Evolutionary conservation across 2,888 invertebrate genomes (phyloP).

Genomic region (Rhagonycha lutea): DNA sequence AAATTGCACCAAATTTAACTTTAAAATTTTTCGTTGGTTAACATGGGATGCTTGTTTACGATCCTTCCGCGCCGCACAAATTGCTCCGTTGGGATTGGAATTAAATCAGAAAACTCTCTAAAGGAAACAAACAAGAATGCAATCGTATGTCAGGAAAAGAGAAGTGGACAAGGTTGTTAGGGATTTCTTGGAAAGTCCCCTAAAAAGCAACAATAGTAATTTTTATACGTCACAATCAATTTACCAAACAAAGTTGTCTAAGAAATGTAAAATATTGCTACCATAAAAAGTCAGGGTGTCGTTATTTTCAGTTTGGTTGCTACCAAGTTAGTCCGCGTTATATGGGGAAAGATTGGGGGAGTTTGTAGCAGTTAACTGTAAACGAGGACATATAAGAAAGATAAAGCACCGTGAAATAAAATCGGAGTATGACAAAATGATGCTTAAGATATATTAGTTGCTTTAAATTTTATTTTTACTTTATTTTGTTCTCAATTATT

Average conservation of each 20-base stretch:
- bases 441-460: constrained; percentile 44
- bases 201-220: constrained; percentile 7
- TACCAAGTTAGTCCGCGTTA: constrained; percentile 25
- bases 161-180: background rate
- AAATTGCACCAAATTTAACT: background rate
- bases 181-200: background rate
- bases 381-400: constrained; percentile 52
- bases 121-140: constrained; percentile 29
- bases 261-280: constrained; percentile 35
- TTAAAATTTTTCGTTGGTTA: background rate
- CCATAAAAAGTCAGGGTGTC: constrained; percentile 41
- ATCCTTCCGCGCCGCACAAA: constrained; percentile 37
- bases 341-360: constrained; percentile 36
- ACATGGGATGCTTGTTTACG: constrained; percentile 37
- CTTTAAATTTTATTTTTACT: background rate
- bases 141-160: constrained; percentile 1
- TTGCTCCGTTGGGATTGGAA: constrained; percentile 40
- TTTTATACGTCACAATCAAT: constrained; percentile 28
- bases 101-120: constrained; percentile 32
- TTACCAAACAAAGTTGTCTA: constrained; percentile 25
- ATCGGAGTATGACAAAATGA: constrained; percentile 52
- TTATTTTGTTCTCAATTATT: background rate
- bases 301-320: constrained; percentile 44
- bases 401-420: constrained; percentile 54
- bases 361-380: constrained; percentile 40